These are phyloP conservation scores for Acronicta leporina DNA, from an alignment of 2,888 invertebrate species.

Conservation along the genomic window DNA sequence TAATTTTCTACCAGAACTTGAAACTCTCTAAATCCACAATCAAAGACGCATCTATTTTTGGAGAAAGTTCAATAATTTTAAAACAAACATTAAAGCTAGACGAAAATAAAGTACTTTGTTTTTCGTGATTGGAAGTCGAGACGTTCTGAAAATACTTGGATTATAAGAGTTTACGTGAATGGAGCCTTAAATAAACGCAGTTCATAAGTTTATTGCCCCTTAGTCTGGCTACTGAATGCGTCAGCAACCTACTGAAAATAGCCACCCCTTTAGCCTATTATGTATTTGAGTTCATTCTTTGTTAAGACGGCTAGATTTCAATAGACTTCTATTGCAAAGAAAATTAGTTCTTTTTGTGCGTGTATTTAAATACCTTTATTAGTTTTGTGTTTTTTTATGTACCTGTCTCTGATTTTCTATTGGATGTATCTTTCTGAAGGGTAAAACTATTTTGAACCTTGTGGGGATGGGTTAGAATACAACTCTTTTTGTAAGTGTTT, in stretches of 20 bases:
- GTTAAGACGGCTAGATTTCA: not conserved
- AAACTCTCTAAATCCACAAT: not conserved
- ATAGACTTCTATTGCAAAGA: not conserved
- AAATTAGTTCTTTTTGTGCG: not conserved
- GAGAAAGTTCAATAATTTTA: slow-evolving; percentile 16
- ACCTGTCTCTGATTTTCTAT: too few relatives aligned
- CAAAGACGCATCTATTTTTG: slow-evolving; percentile 26
- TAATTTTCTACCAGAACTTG: not conserved
- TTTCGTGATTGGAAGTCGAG: slow-evolving; percentile 11
- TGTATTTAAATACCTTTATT: not conserved
- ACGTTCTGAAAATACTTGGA: slow-evolving; percentile 18
- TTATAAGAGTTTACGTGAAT: slow-evolving; percentile 25
- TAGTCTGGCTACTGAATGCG: slow-evolving; percentile 22
- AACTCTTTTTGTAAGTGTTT: too few relatives aligned
- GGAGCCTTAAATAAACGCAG: slow-evolving; percentile 20
- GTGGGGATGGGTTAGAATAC: too few relatives aligned
- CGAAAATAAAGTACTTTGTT: slow-evolving; percentile 10
- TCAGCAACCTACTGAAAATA: slow-evolving; percentile 32
- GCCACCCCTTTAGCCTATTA: slow-evolving; percentile 4
- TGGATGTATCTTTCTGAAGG: too few relatives aligned
- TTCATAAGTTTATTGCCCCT: slow-evolving; percentile 40
- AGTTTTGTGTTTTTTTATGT: not conserved
- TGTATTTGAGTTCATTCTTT: slow-evolving; percentile 7
- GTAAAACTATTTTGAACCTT: too few relatives aligned
- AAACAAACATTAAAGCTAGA: not conserved